Evolutionary conservation across 2,797 vertebrate species (phyloP).

Genomic region (Microtus californicus): DNA sequence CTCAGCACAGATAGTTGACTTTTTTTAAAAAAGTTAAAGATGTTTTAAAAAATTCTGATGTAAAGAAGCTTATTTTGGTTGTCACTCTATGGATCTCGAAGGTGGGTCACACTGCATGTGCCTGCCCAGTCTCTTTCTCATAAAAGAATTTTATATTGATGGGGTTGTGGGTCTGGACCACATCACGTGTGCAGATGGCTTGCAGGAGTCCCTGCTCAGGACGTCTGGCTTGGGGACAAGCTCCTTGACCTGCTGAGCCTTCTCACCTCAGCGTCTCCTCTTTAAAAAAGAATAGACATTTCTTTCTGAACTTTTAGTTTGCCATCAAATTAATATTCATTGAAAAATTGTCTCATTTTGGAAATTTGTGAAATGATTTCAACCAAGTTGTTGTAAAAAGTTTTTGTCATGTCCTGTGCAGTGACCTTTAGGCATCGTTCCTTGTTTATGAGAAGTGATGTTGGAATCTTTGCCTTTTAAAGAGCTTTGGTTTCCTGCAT

Average conservation of each 20-base stretch:
- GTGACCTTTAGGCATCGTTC: not conserved
- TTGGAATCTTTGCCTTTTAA: not conserved
- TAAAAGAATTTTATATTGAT: not conserved
- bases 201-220: not conserved
- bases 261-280: not conserved
- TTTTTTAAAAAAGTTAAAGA: not conserved
- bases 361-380: conserved; percentile 19
- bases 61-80: not conserved
- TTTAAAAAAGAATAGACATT: not conserved
- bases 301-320: not conserved
- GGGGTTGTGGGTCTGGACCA: not conserved
- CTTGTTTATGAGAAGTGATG: not conserved
- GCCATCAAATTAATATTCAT: not conserved
- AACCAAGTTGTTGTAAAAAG: not conserved
- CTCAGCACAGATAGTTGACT: not conserved
- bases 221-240: not conserved
- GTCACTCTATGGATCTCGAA: not conserved
- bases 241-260: not conserved
- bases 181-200: not conserved
- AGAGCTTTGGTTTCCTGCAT: not conserved
- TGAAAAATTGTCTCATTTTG: not conserved
- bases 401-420: not conserved
- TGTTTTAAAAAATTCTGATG: not conserved
- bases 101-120: not conserved
- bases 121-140: not conserved